Percentiles rank a stretch among this genome's conserved stretches.
phyloP scores from a whole-genome alignment of 1,140 invertebrate species.

The Chironomus tepperi region DNA sequence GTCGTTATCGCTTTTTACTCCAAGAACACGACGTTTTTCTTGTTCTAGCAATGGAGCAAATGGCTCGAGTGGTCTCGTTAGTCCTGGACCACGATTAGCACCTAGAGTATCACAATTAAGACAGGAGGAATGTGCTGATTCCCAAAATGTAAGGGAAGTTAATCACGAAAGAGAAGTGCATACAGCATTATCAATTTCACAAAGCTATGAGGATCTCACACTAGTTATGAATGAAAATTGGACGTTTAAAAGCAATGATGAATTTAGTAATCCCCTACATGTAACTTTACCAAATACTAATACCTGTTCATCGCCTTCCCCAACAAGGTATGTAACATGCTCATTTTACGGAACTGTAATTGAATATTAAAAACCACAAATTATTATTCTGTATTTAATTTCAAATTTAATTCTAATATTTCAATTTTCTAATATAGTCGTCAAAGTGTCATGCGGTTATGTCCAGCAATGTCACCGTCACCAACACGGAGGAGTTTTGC shows the following conservation, averaged over 20 bases:
- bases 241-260: conserved; percentile 41
- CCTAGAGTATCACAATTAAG: conserved; percentile 76
- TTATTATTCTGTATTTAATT: conserved; percentile 23
- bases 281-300: conserved; percentile 32
- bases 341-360: too few relatives aligned
- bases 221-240: conserved; percentile 53
- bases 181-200: conserved; percentile 80
- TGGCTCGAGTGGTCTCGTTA: conserved; percentile 32
- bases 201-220: conserved; percentile 80
- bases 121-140: conserved; percentile 78
- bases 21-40: conserved; percentile 68
- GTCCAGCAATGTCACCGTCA: conserved; percentile 60
- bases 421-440: conserved; percentile 27
- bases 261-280: conserved; percentile 43
- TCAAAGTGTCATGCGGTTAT: conserved; percentile 38
- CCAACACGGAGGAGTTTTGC: conserved; percentile 71
- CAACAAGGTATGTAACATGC: conserved; percentile 32
- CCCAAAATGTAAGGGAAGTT: conserved; percentile 67
- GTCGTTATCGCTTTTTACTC: conserved; percentile 42
- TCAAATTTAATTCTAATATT: not conserved
- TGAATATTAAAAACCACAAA: conserved; percentile 22
- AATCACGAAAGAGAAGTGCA: conserved; percentile 84
- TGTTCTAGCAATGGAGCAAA: conserved; percentile 36
- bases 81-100: conserved; percentile 56
- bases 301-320: conserved; percentile 36